A percentile compares a stretch with the other conserved stretches of the same genome.
Conservation (phyloP, 2,797 vertebrate genomes). For the Rousettus madagascariensis region DNA sequence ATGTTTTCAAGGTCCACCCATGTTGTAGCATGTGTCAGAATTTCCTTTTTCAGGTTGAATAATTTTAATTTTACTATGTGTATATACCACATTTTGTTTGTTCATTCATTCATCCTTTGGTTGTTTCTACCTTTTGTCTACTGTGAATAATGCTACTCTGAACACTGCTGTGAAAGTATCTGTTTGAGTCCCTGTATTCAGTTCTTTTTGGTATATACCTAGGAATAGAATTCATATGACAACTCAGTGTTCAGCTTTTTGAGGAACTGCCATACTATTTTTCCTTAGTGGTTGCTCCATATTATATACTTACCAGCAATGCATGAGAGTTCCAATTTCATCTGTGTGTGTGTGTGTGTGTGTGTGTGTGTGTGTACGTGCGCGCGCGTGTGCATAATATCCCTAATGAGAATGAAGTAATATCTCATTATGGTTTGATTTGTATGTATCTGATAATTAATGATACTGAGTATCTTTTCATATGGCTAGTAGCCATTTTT, state of each 20-base stretch:
- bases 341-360: too few species aligned
- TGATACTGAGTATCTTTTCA: background rate
- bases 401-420: background rate
- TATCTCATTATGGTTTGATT: background rate
- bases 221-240: background rate
- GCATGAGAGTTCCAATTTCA: background rate
- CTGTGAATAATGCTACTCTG: background rate
- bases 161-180: background rate
- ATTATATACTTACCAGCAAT: background rate
- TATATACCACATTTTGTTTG: background rate
- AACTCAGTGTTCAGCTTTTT: background rate
- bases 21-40: background rate
- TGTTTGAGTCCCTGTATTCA: background rate
- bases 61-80: background rate
- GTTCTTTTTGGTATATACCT: background rate
- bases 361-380: too few species aligned
- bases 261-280: background rate
- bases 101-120: background rate
- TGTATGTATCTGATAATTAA: background rate
- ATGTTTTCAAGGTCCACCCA: background rate
- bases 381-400: too few species aligned
- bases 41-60: background rate
- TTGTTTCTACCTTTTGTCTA: background rate
- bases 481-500: background rate
- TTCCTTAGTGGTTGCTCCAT: background rate